Conservation (phyloP, 2,888 invertebrate species). For the Sarcophaga rosellei region DNA sequence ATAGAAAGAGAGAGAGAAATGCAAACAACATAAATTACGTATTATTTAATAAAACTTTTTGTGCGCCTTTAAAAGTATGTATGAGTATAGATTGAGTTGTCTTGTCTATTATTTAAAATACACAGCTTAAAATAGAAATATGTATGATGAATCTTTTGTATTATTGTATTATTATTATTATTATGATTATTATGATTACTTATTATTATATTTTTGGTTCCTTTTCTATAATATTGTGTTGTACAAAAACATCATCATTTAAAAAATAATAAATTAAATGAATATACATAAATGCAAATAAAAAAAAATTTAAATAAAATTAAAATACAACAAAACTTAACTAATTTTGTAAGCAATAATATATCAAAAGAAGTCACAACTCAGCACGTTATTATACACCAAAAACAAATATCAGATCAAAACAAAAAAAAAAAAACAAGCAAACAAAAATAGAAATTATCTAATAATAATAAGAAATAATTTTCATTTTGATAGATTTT, state of each 20-base stretch:
- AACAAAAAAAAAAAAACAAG: slow-evolving; percentile 49
- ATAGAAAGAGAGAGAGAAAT: slow-evolving; percentile 25
- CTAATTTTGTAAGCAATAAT: slow-evolving; percentile 66
- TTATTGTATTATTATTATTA: no score
- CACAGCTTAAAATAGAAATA: no score
- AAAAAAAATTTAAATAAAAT: slow-evolving; percentile 43
- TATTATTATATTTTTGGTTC: slow-evolving; percentile 42
- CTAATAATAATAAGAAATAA: background rate
- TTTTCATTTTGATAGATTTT: slow-evolving; percentile 22
- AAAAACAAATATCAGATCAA: slow-evolving; percentile 44
- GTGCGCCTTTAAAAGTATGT: background rate
- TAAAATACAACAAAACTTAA: slow-evolving; percentile 17
- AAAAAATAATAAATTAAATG: slow-evolving; percentile 33
- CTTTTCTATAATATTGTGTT: slow-evolving; percentile 52
- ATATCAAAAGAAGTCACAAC: slow-evolving; percentile 58
- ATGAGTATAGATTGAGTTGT: slow-evolving; percentile 11
- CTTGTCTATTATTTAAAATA: background rate
- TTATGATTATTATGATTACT: no score
- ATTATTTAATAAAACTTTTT: no score
- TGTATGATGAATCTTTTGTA: no score
- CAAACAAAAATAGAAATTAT: background rate
- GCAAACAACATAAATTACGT: slow-evolving; percentile 2
- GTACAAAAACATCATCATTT: slow-evolving; percentile 5
- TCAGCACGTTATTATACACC: slow-evolving; percentile 55
- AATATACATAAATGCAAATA: slow-evolving; percentile 36